These are phyloP conservation scores for Campylomormyrus tamandua DNA, from an alignment of 2,113 vertebrate genomes.

Conservation along the genomic window DNA sequence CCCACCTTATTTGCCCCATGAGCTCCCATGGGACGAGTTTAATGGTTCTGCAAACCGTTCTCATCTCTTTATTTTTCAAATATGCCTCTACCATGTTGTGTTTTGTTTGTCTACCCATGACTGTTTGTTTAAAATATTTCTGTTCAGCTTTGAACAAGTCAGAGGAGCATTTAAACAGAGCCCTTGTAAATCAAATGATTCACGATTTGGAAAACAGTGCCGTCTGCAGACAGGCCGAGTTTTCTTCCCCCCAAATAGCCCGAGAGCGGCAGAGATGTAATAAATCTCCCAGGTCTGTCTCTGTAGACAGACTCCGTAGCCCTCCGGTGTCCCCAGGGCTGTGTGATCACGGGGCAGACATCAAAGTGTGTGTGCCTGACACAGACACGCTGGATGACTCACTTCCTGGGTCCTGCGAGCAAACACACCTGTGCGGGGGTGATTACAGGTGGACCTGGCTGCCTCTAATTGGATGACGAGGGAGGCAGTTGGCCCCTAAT, in stretches of 20 bases:
- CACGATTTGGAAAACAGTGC: conserved; percentile 51
- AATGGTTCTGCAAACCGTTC: background rate
- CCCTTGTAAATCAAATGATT: conserved; percentile 59
- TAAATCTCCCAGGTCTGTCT: conserved; percentile 59
- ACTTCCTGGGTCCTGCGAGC: conserved; percentile 71
- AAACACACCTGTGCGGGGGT: conserved; percentile 84
- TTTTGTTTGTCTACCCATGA: conserved; percentile 53
- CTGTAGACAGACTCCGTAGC: conserved; percentile 37
- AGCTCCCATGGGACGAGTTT: background rate
- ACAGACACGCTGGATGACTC: conserved; percentile 64
- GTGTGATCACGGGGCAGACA: conserved; percentile 54
- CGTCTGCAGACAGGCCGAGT: conserved; percentile 48
- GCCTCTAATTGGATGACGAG: conserved; percentile 96
- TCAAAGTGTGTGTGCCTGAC: conserved; percentile 71
- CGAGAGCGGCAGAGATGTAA: conserved; percentile 54
- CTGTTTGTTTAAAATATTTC: conserved; percentile 51
- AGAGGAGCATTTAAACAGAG: conserved; percentile 33
- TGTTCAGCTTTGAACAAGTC: conserved; percentile 46
- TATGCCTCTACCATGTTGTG: conserved; percentile 48
- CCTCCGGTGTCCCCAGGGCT: conserved; percentile 57
- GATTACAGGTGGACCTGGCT: conserved; percentile 86
- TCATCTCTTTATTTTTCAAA: conserved; percentile 40
- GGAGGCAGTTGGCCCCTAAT: conserved; percentile 79
- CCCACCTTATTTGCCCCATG: background rate
- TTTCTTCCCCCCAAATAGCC: conserved; percentile 31